These are phyloP conservation scores for western clawed frog (Xenopus tropicalis) DNA, from an alignment of 2,113 vertebrate species.

Conservation along the genomic window DNA sequence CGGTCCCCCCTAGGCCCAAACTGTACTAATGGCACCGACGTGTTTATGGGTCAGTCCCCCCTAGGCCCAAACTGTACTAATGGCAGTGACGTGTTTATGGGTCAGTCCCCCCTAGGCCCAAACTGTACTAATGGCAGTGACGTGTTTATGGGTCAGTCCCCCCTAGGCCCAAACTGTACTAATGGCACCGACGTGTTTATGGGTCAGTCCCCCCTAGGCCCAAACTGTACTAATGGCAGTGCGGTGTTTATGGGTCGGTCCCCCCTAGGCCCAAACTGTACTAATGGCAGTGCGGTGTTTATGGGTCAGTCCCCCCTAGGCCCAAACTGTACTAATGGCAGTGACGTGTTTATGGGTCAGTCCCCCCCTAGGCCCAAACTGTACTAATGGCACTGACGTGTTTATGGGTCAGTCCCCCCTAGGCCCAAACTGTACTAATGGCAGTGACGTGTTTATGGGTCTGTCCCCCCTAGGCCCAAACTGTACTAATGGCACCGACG, in stretches of 20 bases:
- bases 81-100: neutral
- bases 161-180: neutral
- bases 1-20: neutral
- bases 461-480: neutral
- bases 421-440: neutral
- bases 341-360: neutral
- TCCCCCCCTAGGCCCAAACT: neutral
- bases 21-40: neutral
- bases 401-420: neutral
- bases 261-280: neutral
- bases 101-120: neutral
- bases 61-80: neutral
- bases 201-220: neutral
- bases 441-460: neutral
- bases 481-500: neutral
- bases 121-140: constrained; percentile 2
- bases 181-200: neutral
- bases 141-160: neutral
- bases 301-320: neutral
- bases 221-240: constrained; percentile 2
- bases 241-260: neutral
- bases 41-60: neutral
- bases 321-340: neutral
- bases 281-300: neutral
- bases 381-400: neutral